Evolutionary conservation across 2,797 vertebrate genomes (phyloP).

Genomic region (Chanos chanos): DNA sequence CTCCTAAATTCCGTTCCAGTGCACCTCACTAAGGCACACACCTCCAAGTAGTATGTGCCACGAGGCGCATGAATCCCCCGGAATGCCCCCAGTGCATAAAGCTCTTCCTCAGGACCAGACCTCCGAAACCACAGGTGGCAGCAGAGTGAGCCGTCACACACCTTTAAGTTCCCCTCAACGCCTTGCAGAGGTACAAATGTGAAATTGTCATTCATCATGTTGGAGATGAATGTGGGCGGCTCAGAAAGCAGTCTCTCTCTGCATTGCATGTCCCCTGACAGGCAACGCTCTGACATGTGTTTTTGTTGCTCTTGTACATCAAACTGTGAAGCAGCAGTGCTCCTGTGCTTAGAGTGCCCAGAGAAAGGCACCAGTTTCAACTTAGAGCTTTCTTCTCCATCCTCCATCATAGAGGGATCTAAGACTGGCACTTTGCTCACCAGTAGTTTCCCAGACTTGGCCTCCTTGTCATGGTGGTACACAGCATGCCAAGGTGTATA

Average conservation of each 20-base stretch:
- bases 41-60: conserved; percentile 77
- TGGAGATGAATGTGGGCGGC: conserved; percentile 63
- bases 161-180: conserved; percentile 61
- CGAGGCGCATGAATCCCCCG: conserved; percentile 80
- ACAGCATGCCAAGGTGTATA: conserved; percentile 76
- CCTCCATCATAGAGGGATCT: conserved; percentile 40
- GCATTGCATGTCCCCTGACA: conserved; percentile 50
- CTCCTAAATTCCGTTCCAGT: conserved; percentile 63
- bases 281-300: conserved; percentile 51
- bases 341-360: conserved; percentile 3
- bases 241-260: not conserved
- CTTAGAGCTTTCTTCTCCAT: not conserved
- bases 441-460: conserved; percentile 74
- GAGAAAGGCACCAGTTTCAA: conserved; percentile 14
- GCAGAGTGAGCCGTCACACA: conserved; percentile 81
- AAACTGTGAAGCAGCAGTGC: not conserved
- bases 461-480: conserved; percentile 73
- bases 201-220: conserved; percentile 89
- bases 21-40: conserved; percentile 87
- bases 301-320: not conserved
- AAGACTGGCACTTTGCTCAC: conserved; percentile 76
- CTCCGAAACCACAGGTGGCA: conserved; percentile 75
- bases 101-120: conserved; percentile 54
- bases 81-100: conserved; percentile 86
- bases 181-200: conserved; percentile 72